These are phyloP conservation scores for Rutpela maculata DNA, from an alignment of 2,888 invertebrate species.

Conservation along the genomic window DNA sequence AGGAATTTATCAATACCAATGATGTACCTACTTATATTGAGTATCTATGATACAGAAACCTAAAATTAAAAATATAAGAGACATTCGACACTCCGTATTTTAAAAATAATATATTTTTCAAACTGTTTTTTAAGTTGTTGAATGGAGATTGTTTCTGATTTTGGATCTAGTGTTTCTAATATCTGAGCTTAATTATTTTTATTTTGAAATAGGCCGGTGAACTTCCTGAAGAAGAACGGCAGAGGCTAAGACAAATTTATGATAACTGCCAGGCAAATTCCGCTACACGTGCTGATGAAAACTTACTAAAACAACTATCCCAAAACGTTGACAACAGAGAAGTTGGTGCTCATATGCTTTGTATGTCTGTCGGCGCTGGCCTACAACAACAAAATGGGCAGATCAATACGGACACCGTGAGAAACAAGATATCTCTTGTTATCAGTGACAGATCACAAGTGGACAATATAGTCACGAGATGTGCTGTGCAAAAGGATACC, in stretches of 20 bases:
- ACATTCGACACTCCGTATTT: too few relatives aligned
- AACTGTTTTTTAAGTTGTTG: too few relatives aligned
- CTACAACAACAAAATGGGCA: slow-evolving; percentile 10
- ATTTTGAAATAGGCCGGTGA: slow-evolving; percentile 5
- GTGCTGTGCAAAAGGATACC: slow-evolving; percentile 10
- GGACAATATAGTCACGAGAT: slow-evolving; percentile 6
- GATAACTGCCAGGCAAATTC: slow-evolving; percentile 20
- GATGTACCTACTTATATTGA: too few relatives aligned
- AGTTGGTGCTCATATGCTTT: slow-evolving; percentile 15
- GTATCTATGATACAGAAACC: too few relatives aligned
- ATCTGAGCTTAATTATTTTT: background rate
- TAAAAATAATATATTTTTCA: too few relatives aligned
- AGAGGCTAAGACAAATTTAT: background rate
- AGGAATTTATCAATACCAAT: too few relatives aligned
- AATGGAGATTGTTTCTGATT: too few relatives aligned
- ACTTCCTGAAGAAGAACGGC: slow-evolving; percentile 7
- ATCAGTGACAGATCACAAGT: background rate
- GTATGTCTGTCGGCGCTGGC: slow-evolving; percentile 3
- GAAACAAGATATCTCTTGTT: background rate
- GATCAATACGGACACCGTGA: background rate
- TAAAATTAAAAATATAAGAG: too few relatives aligned
- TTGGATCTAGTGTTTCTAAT: too few relatives aligned
- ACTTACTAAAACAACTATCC: background rate
- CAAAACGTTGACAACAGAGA: background rate
- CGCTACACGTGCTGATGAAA: background rate